phyloP scores from a whole-genome alignment of 1,140 invertebrate species.

The Drosophila jambulina region DNA sequence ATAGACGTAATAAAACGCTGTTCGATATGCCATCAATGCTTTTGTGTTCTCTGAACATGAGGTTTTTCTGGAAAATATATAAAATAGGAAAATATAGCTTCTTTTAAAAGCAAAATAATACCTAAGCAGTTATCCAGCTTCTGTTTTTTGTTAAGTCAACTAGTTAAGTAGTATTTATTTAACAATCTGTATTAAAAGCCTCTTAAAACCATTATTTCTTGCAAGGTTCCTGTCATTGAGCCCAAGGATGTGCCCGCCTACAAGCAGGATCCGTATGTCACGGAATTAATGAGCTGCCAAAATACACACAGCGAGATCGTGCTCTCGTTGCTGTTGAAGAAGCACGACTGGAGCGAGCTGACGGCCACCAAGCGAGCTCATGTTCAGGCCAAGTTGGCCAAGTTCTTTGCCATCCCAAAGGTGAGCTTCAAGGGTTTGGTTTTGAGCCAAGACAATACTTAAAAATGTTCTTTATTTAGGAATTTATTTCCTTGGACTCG shows the following conservation, averaged over 20 bases:
- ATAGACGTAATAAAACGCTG: background rate
- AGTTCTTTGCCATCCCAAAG: conserved; percentile 85
- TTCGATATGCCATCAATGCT: background rate
- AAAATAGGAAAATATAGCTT: background rate
- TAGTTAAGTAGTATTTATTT: background rate
- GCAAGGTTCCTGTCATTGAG: conserved; percentile 75
- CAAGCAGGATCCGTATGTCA: conserved; percentile 75
- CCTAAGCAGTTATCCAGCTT: background rate
- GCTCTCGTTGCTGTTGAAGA: conserved; percentile 75
- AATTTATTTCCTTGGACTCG: conserved; percentile 79
- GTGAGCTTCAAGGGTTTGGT: conserved; percentile 48
- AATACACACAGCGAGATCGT: conserved; percentile 76
- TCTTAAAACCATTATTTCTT: background rate
- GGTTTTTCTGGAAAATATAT: background rate
- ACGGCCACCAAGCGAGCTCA: conserved; percentile 62
- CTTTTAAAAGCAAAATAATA: background rate
- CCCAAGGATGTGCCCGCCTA: conserved; percentile 79
- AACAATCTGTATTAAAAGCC: background rate
- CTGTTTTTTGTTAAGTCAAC: background rate
- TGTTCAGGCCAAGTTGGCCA: conserved; percentile 78
- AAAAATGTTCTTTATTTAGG: conserved; percentile 39
- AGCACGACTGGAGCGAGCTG: conserved; percentile 78
- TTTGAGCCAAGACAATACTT: background rate
- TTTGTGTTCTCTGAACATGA: background rate
- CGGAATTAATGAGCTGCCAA: conserved; percentile 78